Base-by-base conservation (phyloP, 2,113 vertebrate genomes). In the Engraulis encrasicolus region DNA sequence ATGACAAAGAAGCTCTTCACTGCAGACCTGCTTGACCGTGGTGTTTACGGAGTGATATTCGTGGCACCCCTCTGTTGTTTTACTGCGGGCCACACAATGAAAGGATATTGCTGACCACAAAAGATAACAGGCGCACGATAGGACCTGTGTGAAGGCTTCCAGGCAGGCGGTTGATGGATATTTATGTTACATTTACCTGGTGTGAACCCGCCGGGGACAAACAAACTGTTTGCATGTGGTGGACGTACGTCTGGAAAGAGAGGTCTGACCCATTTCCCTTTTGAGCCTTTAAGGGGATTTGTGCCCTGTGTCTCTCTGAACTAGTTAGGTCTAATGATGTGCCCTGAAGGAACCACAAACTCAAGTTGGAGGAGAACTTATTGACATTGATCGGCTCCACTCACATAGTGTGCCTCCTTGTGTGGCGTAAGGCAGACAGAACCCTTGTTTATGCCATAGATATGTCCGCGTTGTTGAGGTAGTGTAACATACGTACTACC, bases 281-380 rank as follows among this genome's bases (percentile, higher is more conserved):
- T 84, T 92, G 89, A 93, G 90, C 89, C 88, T 89, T 88, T 92
- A 91, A 91, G 88, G 84, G 89, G 91, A 92, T 93, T 93, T 92
- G 83, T 38, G 50, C 38, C n/a, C 45, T 78, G 81, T 45, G 79
- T 58, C 85, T 90, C 90, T 86, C 80, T 81, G 58, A 87, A 84
- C 84, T 88, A 19, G 88, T 92, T 90, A 80, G 80, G 87, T 86
- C 80, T 86, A 85, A 87, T 83, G 86, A 86, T 74, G 78, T 78
- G 66, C 85, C 50, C 78, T 84, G 1, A 78, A 82, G 80, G 74
- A 50, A 14, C 40, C 38, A 11, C 2, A 45, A 77, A n/a, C 36
- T 74, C 48, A 78, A 34, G 78, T 61, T 84, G 52, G 45, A n/a
- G 82, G 54, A 77, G 77, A 48, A 78, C n/a, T 14, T 79, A 49